A percentile compares a stretch with the other conserved stretches of the same genome.
phyloP scores from a whole-genome alignment of 2,113 vertebrate genomes.

The Scatophagus argus region DNA sequence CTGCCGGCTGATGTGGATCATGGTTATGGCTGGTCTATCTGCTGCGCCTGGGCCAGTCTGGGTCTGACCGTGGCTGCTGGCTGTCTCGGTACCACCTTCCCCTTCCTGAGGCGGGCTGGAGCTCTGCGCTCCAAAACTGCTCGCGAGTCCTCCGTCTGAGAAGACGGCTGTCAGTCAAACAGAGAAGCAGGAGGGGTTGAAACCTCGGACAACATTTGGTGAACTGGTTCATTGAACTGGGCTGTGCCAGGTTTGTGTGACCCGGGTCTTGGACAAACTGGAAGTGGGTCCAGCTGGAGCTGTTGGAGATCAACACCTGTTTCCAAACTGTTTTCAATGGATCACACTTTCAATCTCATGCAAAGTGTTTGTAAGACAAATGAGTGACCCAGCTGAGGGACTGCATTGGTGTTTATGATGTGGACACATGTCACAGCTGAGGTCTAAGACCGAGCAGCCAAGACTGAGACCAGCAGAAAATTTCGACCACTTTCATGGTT shows the following conservation, averaged over 20 bases:
- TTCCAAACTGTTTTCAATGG: neutral
- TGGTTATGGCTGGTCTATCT: slow-evolving; percentile 90
- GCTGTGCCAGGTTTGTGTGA: neutral
- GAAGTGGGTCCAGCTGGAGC: neutral
- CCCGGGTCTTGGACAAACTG: neutral
- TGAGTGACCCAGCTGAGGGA: neutral
- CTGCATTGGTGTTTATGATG: neutral
- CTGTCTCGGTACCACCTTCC: slow-evolving; percentile 89
- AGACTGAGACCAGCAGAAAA: neutral
- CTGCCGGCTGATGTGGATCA: slow-evolving; percentile 89
- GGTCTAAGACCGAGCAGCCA: neutral
- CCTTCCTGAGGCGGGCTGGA: slow-evolving; percentile 85
- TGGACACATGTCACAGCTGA: neutral
- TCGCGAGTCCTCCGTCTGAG: slow-evolving; percentile 85
- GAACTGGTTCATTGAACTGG: neutral
- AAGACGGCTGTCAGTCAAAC: neutral
- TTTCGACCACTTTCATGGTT: neutral
- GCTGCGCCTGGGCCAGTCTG: slow-evolving; percentile 89
- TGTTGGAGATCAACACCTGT: neutral
- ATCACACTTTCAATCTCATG: neutral
- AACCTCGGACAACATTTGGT: neutral
- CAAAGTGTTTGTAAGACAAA: slow-evolving; percentile 7
- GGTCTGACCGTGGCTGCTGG: slow-evolving; percentile 87
- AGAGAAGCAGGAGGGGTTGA: neutral
- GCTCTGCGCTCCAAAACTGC: slow-evolving; percentile 84